Percentiles rank a stretch among this genome's conserved stretches.
Evolutionary conservation across 1,140 invertebrate species (phyloP).

Genomic region (Tetraneura akinire): DNA sequence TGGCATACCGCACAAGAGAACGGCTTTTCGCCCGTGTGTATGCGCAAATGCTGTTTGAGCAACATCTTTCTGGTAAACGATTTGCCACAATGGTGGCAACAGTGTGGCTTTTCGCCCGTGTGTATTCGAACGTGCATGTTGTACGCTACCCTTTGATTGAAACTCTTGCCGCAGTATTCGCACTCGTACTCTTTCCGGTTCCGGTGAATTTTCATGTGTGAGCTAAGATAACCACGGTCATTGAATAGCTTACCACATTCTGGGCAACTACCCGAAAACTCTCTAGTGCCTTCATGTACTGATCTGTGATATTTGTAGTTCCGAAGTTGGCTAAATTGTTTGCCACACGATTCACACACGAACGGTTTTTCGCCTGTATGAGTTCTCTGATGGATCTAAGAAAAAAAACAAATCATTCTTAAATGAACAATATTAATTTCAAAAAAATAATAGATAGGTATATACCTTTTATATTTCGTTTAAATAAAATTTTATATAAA

Average conservation of each 20-base stretch:
- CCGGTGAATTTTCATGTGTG: constrained; percentile 57
- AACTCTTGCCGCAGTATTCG: constrained; percentile 65
- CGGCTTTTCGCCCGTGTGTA: constrained; percentile 77
- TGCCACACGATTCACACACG: constrained; percentile 62
- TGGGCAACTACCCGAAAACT: constrained; percentile 62
- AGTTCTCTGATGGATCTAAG: constrained; percentile 65
- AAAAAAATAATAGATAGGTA: too few species aligned
- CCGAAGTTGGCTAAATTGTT: constrained; percentile 61
- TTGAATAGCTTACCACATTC: constrained; percentile 66
- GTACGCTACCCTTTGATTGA: constrained; percentile 78
- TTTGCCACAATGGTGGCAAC: constrained; percentile 82
- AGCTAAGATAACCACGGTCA: constrained; percentile 60
- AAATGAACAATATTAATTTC: too few species aligned
- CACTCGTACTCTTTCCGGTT: constrained; percentile 62
- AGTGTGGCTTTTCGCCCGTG: constrained; percentile 81
- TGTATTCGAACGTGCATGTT: constrained; percentile 78
- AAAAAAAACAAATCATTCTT: too few species aligned
- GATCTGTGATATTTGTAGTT: constrained; percentile 56
- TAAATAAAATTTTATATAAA: too few species aligned
- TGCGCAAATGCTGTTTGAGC: constrained; percentile 75
- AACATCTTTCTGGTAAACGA: constrained; percentile 82
- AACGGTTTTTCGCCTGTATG: constrained; percentile 72
- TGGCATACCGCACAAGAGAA: constrained; percentile 71
- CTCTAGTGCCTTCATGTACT: constrained; percentile 56
- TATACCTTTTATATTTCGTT: too few species aligned